Base-by-base conservation (phyloP, 2,797 vertebrate species). In the Tympanoctomys barrerae region DNA sequence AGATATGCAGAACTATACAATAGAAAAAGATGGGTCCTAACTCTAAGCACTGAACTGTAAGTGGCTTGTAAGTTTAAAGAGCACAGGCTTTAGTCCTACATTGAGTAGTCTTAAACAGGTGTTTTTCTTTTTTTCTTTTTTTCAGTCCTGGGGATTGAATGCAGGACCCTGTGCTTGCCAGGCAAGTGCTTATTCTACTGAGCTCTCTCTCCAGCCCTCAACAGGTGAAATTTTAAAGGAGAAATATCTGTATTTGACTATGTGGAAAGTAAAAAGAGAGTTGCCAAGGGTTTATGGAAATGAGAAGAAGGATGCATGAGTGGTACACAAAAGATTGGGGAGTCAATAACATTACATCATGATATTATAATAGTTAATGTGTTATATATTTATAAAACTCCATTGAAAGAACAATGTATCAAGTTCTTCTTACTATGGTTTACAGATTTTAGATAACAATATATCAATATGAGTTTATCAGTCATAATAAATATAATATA, bases 31-130 rank as follows among this genome's bases (percentile, higher is more conserved):
- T 12, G 10, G 3, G 12, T 46, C 12, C 5, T 42, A 75, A 46
- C 24, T 28, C 24, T 75, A 42, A 28, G 24, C 39, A 46, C 12
- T 5, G 36, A 36, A 5, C 4, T 73, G 4, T 42, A 22, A 42
- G 22, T 22, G 19, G 8, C 21, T 42, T 42, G 22, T 42, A 42
- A 73, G 39, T 42, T 22, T 42, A 11, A 42, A 73, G 19, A 73
- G 8, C 12, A 1, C 2, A 7, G 1, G 5, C 39, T 26, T 73
- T 1, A 22, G 22, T 26, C 2, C 0, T 28, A 75, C 26, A 26
- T 75, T 10, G 2, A 75, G 71, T 2, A 6, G 12, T 42, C 12
- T 13, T 26, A 28, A 73, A 75, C 71, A 46, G 12, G 11, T 75
- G 12, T 42, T 42, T 42, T 42, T 42, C 5, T 42, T 42, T 42